Percentiles rank a stretch among this genome's conserved stretches.
These are phyloP conservation scores for Erythrolamprus reginae DNA, from an alignment of 2,113 vertebrate species.

Conservation along the genomic window DNA sequence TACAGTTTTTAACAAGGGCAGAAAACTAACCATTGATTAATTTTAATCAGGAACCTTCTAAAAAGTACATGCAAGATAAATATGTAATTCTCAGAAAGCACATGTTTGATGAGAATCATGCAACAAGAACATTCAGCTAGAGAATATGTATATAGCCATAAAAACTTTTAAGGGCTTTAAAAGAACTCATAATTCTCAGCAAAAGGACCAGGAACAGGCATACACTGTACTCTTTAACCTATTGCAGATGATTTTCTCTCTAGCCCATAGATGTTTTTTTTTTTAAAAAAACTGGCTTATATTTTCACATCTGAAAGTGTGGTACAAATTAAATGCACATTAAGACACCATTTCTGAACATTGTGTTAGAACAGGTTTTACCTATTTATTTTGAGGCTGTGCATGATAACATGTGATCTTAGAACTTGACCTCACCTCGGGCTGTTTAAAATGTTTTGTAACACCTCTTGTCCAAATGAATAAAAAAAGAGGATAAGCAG, in stretches of 20 bases:
- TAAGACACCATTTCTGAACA: constrained; percentile 51
- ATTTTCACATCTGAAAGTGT: constrained; percentile 58
- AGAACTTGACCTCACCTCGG: constrained; percentile 71
- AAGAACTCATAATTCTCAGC: constrained; percentile 3
- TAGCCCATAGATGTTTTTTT: constrained; percentile 16
- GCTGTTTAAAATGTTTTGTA: constrained; percentile 73
- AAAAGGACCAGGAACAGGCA: constrained; percentile 22
- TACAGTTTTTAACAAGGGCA: constrained; percentile 60
- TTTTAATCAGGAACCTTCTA: constrained; percentile 54
- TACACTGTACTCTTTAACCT: constrained; percentile 24
- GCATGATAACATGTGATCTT: constrained; percentile 66
- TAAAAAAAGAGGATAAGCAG: constrained; percentile 71
- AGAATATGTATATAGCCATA: not conserved
- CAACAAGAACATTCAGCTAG: not conserved
- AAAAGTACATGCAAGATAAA: constrained; percentile 40
- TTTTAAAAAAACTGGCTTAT: constrained; percentile 39
- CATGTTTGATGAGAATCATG: not conserved
- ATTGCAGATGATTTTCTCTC: constrained; percentile 32
- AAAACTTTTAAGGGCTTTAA: constrained; percentile 22
- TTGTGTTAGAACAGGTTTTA: constrained; percentile 60
- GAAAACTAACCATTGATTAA: constrained; percentile 58
- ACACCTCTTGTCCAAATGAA: constrained; percentile 72
- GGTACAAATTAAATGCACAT: constrained; percentile 65
- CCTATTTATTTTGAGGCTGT: constrained; percentile 65
- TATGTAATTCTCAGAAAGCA: constrained; percentile 22